Percentiles rank a stretch among this genome's conserved stretches.
Evolutionary conservation across 2,797 vertebrate species (phyloP).

Genomic region (Macrochelys suwanniensis): DNA sequence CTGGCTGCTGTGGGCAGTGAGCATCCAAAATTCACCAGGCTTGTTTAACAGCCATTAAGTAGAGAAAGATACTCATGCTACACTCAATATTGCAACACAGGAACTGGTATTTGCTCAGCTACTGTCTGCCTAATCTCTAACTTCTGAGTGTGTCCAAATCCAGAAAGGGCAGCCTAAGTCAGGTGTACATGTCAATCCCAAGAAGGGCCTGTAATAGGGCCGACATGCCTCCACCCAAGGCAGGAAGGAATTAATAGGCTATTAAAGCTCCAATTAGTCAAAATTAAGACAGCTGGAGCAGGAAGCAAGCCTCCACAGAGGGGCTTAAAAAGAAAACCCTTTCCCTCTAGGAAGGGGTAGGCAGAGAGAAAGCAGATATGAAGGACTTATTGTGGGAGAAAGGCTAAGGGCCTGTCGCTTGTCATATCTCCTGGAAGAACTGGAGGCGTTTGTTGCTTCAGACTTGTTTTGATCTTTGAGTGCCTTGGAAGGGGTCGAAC

Average conservation of each 20-base stretch:
- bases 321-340: not conserved
- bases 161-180: not conserved
- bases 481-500: not conserved
- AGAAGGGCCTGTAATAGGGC: not conserved
- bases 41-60: constrained; percentile 28
- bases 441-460: not conserved
- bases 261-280: not conserved
- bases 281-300: not conserved
- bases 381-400: not conserved
- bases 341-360: not conserved
- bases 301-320: not conserved
- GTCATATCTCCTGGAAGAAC: not conserved
- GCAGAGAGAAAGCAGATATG: not conserved
- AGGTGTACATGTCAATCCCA: not conserved
- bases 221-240: not conserved
- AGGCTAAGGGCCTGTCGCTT: too few species aligned
- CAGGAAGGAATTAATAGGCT: not conserved
- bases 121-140: not conserved
- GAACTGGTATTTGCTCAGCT: not conserved
- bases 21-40: constrained; percentile 40
- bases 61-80: not conserved
- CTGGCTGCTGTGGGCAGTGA: constrained; percentile 25
- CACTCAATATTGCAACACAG: not conserved
- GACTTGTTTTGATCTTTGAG: not conserved
- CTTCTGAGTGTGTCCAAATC: not conserved